Percentiles rank a stretch among this genome's conserved stretches.
Evolutionary conservation across 2,888 invertebrate genomes (phyloP).

Genomic region (Gymnosoma rotundatum): DNA sequence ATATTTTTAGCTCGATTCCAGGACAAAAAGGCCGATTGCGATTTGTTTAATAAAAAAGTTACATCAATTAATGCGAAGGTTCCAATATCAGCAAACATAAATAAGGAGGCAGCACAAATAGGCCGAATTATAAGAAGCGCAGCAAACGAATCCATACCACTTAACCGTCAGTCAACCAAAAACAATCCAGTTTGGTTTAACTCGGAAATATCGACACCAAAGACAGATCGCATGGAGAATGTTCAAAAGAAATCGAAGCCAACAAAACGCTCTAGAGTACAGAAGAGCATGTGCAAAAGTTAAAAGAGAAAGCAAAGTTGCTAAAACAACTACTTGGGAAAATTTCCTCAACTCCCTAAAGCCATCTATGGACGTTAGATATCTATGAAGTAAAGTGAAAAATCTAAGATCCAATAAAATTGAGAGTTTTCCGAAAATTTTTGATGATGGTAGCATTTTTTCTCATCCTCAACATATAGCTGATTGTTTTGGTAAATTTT

Average conservation of each 20-base stretch:
- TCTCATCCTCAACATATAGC: background rate
- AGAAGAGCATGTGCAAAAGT: slow-evolving; percentile 19
- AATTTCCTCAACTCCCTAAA: slow-evolving; percentile 35
- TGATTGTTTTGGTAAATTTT: background rate
- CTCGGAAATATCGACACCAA: background rate
- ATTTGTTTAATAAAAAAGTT: background rate
- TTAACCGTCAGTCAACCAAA: background rate
- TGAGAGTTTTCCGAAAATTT: background rate
- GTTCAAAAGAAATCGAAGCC: slow-evolving; percentile 9
- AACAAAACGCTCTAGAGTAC: background rate
- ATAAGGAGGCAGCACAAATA: background rate
- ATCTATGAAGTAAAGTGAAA: slow-evolving; percentile 38
- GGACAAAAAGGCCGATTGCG: background rate
- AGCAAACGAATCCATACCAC: slow-evolving; percentile 1
- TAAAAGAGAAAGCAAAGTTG: slow-evolving; percentile 24
- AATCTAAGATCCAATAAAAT: slow-evolving; percentile 2
- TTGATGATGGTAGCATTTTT: background rate
- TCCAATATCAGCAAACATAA: background rate
- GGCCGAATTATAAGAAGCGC: background rate
- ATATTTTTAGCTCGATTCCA: background rate
- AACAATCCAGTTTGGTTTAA: slow-evolving; percentile 7
- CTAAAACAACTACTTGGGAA: slow-evolving; percentile 38
- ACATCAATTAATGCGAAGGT: background rate
- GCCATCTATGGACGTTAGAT: slow-evolving; percentile 40
- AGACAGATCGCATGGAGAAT: background rate